Evolutionary conservation across 2,888 invertebrate genomes (phyloP).

Genomic region (Xanthia icteritia): DNA sequence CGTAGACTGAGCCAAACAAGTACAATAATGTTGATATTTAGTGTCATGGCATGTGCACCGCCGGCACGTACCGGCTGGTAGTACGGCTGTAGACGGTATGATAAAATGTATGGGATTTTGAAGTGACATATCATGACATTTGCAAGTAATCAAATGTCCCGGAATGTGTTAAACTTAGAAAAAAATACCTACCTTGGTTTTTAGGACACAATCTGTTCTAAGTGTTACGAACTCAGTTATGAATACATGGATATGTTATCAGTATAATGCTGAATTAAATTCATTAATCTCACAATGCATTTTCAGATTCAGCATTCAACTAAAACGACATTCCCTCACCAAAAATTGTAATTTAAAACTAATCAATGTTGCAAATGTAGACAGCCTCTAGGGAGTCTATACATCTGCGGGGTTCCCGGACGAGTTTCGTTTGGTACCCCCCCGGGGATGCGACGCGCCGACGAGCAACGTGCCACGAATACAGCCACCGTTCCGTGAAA

Average conservation of each 20-base stretch:
- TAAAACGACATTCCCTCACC: not conserved
- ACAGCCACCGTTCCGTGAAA: conserved; percentile 57
- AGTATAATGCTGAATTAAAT: not conserved
- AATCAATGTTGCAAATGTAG: conserved; percentile 61
- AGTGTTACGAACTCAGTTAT: not conserved
- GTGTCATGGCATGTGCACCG: too few species aligned
- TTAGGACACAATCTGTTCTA: not conserved
- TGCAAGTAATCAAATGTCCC: too few species aligned
- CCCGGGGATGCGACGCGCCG: conserved; percentile 52
- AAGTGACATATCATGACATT: too few species aligned
- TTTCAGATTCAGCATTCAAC: conserved; percentile 6
- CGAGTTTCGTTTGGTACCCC: conserved; percentile 61
- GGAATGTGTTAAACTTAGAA: not conserved
- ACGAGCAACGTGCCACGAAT: conserved; percentile 70
- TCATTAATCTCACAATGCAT: not conserved
- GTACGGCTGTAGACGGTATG: too few species aligned
- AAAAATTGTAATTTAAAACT: conserved; percentile 48
- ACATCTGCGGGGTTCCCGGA: conserved; percentile 57
- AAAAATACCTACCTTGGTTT: not conserved
- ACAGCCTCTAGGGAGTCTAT: conserved; percentile 59
- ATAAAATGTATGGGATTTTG: too few species aligned
- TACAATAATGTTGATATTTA: too few species aligned
- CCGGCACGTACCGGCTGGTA: too few species aligned
- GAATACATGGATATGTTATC: not conserved
- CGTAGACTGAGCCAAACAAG: too few species aligned